These are phyloP conservation scores for Agonum fuliginosum DNA, from an alignment of 2,888 invertebrate genomes.

Conservation along the genomic window DNA sequence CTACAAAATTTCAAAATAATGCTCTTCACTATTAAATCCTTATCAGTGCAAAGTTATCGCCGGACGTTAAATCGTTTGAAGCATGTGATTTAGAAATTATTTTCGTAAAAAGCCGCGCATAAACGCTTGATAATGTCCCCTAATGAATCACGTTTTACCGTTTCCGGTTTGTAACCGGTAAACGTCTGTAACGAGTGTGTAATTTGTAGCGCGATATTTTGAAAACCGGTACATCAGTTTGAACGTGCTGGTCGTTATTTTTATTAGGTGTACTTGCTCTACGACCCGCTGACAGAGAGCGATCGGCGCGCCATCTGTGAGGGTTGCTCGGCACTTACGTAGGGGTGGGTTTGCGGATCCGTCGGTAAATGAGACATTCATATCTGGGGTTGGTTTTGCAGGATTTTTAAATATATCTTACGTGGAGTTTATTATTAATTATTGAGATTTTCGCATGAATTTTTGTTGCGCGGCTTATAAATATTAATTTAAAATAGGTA, in stretches of 20 bases:
- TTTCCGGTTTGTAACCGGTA: conserved; percentile 22
- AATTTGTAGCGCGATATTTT: conserved; percentile 56
- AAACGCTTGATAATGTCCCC: conserved; percentile 35
- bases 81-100: conserved; percentile 57
- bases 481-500: no score
- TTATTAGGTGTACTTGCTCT: conserved; percentile 47
- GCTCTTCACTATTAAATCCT: conserved; percentile 7
- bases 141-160: conserved; percentile 50
- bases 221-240: conserved; percentile 55
- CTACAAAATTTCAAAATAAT: conserved; percentile 36
- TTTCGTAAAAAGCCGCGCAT: neutral
- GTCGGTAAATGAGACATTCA: conserved; percentile 28
- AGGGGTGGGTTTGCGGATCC: conserved; percentile 25
- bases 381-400: neutral
- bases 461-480: no score
- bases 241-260: conserved; percentile 55
- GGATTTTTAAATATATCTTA: neutral
- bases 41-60: conserved; percentile 24
- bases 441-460: no score
- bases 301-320: conserved; percentile 49
- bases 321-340: neutral
- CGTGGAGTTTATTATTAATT: no score
- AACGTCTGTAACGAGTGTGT: conserved; percentile 39
- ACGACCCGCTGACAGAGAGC: conserved; percentile 1
- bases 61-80: conserved; percentile 45